Percentiles rank a stretch among this genome's conserved stretches.
phyloP scores from a whole-genome alignment of 2,797 vertebrate genomes.

The Bradypus variegatus region DNA sequence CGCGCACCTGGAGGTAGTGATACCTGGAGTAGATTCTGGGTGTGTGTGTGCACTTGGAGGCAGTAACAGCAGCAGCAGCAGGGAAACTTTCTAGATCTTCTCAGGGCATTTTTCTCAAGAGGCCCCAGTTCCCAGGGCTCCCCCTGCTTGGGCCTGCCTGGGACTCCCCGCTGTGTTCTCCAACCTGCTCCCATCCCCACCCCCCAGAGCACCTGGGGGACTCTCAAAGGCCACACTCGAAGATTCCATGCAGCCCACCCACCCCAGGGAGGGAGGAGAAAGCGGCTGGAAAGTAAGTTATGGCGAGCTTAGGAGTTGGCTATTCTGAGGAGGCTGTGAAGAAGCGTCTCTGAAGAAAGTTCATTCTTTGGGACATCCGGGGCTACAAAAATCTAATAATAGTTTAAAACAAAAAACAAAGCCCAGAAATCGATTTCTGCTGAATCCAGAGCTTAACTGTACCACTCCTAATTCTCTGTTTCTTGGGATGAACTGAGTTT shows the following conservation, averaged over 20 bases:
- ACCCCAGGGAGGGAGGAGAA: no score
- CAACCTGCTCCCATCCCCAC: fast-evolving
- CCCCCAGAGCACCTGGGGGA: not conserved
- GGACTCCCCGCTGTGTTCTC: no score
- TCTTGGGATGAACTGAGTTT: conserved; percentile 41
- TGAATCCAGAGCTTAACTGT: not conserved
- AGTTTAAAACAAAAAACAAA: not conserved
- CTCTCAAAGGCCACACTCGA: fast-evolving
- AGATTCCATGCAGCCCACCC: no score
- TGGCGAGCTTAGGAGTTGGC: not conserved
- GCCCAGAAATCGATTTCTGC: not conserved
- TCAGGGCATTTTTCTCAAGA: no score
- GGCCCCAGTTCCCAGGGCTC: no score
- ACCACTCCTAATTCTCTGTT: not conserved
- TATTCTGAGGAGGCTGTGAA: not conserved
- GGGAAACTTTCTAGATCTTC: not conserved
- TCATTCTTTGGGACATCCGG: not conserved
- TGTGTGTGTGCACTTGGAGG: not conserved
- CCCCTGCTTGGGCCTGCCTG: no score
- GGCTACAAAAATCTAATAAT: not conserved
- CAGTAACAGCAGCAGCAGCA: not conserved
- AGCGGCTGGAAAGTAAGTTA: not conserved
- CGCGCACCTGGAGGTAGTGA: no score
- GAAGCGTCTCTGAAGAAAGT: no score
- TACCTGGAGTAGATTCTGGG: no score